These are phyloP conservation scores for Scophthalmus maximus DNA, from an alignment of 2,113 vertebrate genomes.

Conservation along the genomic window DNA sequence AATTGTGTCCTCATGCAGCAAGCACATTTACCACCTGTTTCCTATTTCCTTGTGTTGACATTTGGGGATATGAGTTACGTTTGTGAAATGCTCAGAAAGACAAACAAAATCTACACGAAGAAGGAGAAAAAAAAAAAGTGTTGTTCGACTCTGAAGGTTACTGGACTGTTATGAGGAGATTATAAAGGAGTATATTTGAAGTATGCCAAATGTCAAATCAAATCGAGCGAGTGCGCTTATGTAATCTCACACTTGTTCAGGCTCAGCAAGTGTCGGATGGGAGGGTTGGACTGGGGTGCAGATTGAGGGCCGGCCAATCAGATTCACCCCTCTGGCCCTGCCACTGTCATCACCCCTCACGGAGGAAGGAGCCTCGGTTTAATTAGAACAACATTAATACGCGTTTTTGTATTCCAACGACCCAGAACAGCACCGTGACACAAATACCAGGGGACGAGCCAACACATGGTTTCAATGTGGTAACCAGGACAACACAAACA, in stretches of 20 bases:
- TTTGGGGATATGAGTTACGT: slow-evolving; percentile 57
- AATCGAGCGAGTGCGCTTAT: slow-evolving; percentile 24
- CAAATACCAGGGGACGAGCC: slow-evolving; percentile 7
- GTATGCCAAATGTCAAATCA: slow-evolving; percentile 43
- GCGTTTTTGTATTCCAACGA: slow-evolving; percentile 37
- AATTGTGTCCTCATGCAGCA: slow-evolving; percentile 61
- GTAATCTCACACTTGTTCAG: slow-evolving; percentile 9
- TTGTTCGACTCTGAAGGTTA: slow-evolving; percentile 10
- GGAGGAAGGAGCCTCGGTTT: background rate
- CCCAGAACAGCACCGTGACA: slow-evolving; percentile 24
- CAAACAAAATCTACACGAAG: slow-evolving; percentile 6
- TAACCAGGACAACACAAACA: slow-evolving; percentile 30
- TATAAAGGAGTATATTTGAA: slow-evolving; percentile 21
- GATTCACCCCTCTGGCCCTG: background rate
- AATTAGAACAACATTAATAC: slow-evolving; percentile 33
- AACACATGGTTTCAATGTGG: slow-evolving; percentile 66
- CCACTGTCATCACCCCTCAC: background rate
- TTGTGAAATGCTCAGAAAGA: background rate
- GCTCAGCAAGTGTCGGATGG: background rate
- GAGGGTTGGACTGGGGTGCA: too few species aligned
- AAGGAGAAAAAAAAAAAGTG: background rate
- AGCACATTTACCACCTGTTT: slow-evolving; percentile 69
- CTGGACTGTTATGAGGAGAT: slow-evolving; percentile 26
- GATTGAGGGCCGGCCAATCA: background rate
- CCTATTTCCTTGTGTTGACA: slow-evolving; percentile 65